Evolutionary conservation across 2,797 vertebrate species (phyloP).

Genomic region (Aulostomus chinensis): DNA sequence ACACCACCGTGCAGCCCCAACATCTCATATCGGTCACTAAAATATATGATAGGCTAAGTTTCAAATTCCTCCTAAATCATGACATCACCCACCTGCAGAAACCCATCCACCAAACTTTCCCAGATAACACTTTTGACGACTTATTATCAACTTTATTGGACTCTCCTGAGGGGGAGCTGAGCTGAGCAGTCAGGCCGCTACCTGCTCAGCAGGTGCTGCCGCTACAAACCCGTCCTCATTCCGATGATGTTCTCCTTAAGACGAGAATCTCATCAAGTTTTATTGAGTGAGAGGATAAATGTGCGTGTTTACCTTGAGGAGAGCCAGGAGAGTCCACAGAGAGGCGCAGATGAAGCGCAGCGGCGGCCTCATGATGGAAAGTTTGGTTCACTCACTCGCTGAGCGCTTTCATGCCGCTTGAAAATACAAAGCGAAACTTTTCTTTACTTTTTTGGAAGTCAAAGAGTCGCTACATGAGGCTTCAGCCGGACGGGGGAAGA

Average conservation of each 20-base stretch:
- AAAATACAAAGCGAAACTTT: constrained; percentile 10
- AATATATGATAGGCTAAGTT: too few species aligned
- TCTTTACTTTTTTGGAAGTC: not conserved
- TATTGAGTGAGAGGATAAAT: too few species aligned
- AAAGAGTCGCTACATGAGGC: constrained; percentile 10
- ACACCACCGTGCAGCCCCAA: too few species aligned
- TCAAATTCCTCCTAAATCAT: too few species aligned
- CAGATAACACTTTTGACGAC: too few species aligned
- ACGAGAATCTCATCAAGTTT: too few species aligned
- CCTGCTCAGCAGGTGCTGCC: constrained; percentile 66
- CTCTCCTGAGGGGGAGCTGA: not conserved
- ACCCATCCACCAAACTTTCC: too few species aligned
- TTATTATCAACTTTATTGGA: too few species aligned
- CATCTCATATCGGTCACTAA: too few species aligned
- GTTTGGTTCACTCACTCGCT: constrained; percentile 16
- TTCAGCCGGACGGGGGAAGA: constrained; percentile 21
- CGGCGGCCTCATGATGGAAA: constrained; percentile 56
- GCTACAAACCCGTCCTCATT: too few species aligned
- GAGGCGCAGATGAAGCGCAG: constrained; percentile 22
- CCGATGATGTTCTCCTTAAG: too few species aligned
- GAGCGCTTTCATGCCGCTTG: constrained; percentile 45
- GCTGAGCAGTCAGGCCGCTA: not conserved
- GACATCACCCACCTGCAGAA: too few species aligned
- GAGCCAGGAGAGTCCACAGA: constrained; percentile 43
- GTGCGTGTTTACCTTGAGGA: constrained; percentile 61